A percentile compares a stretch with the other conserved stretches of the same genome.
Evolutionary conservation across 2,113 vertebrate genomes (phyloP).

Genomic region (Ceuthmochares aereus): DNA sequence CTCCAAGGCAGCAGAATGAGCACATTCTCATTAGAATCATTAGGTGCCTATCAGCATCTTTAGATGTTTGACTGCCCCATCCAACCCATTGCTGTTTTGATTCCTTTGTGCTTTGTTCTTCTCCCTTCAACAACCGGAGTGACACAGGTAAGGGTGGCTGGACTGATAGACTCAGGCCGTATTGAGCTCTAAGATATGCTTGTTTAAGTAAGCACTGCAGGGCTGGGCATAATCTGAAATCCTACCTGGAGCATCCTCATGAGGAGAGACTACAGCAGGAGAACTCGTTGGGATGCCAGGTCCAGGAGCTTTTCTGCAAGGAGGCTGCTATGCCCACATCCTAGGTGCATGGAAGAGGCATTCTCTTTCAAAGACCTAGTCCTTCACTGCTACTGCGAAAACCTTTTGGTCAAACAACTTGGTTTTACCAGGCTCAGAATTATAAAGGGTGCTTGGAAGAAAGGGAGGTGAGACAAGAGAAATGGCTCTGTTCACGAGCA

Average conservation of each 20-base stretch:
- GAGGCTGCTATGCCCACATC: not conserved
- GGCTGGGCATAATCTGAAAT: not conserved
- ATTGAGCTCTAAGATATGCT: not conserved
- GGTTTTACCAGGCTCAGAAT: not conserved
- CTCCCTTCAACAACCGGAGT: not conserved
- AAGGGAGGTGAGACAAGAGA: not conserved
- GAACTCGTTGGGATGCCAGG: fast-evolving
- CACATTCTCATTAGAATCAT: not conserved
- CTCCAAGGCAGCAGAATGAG: not conserved
- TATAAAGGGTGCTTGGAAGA: not conserved
- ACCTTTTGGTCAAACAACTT: not conserved
- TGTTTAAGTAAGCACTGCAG: not conserved
- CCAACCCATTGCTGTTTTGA: not conserved
- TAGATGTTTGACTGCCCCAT: not conserved
- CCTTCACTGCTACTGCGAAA: not conserved
- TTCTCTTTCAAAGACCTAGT: not conserved
- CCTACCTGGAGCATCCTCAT: not conserved
- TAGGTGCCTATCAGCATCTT: not conserved
- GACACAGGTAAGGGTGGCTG: not conserved
- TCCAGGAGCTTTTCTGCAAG: not conserved
- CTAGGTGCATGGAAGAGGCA: not conserved
- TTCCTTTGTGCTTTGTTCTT: not conserved
- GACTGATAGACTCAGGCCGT: not conserved
- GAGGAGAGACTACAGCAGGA: not conserved
- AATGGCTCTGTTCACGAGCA: not conserved